A percentile compares a stretch with the other conserved stretches of the same genome.
Evolutionary conservation across 2,888 invertebrate genomes (phyloP).

Genomic region (Ennomos fuscantarius): DNA sequence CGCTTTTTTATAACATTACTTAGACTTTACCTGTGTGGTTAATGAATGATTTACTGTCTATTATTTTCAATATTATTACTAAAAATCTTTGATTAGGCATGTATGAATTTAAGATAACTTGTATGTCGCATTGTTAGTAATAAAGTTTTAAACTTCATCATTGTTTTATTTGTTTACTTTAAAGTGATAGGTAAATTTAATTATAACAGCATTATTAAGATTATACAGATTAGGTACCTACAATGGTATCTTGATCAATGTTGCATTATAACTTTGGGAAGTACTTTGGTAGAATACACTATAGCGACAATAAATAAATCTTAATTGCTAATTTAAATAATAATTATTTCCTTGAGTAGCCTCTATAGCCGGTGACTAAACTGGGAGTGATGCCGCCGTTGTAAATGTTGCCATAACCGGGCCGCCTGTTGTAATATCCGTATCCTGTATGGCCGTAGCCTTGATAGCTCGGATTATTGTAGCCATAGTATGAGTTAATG

Average conservation of each 20-base stretch:
- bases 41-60: constrained; percentile 29
- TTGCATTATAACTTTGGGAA: constrained; percentile 58
- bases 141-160: constrained; percentile 65
- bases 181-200: constrained; percentile 13
- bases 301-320: constrained; percentile 39
- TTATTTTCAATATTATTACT: constrained; percentile 35
- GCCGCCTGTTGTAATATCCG: constrained; percentile 79
- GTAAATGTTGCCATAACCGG: constrained; percentile 72
- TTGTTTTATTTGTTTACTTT: constrained; percentile 45
- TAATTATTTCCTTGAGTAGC: constrained; percentile 69
- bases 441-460: constrained; percentile 85
- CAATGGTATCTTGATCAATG: constrained; percentile 27
- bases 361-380: constrained; percentile 80
- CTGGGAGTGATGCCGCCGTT: constrained; percentile 75
- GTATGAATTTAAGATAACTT: constrained; percentile 65
- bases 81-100: constrained; percentile 56
- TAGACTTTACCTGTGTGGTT: constrained; percentile 20
- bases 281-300: constrained; percentile 62
- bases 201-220: constrained; percentile 22
- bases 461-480: constrained; percentile 82
- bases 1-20: constrained; percentile 33
- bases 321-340: constrained; percentile 21
- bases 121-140: constrained; percentile 77
- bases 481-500: constrained; percentile 84
- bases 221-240: constrained; percentile 19